A percentile compares a stretch with the other conserved stretches of the same genome.
Conservation (phyloP, 2,113 vertebrate species). For the Oostethus manadensis region DNA sequence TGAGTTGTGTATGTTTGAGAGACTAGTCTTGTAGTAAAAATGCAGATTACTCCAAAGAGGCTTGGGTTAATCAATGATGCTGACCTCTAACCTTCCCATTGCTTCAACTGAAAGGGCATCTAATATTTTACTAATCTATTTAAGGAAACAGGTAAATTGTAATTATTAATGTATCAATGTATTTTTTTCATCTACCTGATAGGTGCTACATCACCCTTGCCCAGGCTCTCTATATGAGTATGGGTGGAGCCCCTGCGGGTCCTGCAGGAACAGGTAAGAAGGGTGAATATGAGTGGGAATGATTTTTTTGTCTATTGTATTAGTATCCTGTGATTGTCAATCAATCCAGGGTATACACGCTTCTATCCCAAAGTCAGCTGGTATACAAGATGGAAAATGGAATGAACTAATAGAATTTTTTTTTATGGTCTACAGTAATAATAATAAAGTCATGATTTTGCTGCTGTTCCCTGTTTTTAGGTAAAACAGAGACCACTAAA, state of each 20-base stretch:
- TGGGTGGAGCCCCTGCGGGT: conserved; percentile 93
- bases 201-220: conserved; percentile 97
- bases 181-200: conserved; percentile 8
- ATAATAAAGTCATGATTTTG: neutral
- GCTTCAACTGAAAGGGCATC: neutral
- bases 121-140: neutral
- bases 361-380: no score
- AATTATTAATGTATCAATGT: neutral
- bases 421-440: no score
- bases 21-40: conserved; percentile 9
- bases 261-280: conserved; percentile 91
- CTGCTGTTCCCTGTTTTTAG: conserved; percentile 39
- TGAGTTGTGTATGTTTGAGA: neutral
- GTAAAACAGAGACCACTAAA: conserved; percentile 94
- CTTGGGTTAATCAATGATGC: neutral
- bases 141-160: neutral
- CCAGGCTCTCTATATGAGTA: conserved; percentile 93
- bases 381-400: no score
- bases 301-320: no score
- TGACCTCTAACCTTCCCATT: conserved; percentile 10
- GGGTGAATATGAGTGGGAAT: no score
- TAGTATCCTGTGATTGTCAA: no score
- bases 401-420: no score
- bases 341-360: no score
- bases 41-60: neutral